phyloP scores from a whole-genome alignment of 2,113 vertebrate species.

The human region GRCh38 chr1:149003001-149003500 shows the following conservation, averaged over 20 bases:
- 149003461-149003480: background rate
- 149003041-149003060: constrained; percentile 83
- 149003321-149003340: background rate
- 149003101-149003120: accelerated
- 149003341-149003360: background rate
- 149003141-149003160: background rate
- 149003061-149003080: too few relatives aligned
- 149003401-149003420: background rate
- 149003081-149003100: background rate
- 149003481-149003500: background rate
- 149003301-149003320: background rate
- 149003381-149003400: background rate
- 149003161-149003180: constrained; percentile 5
- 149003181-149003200: background rate
- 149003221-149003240: background rate
- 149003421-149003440: background rate
- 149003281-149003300: background rate
- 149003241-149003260: background rate
- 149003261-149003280: background rate
- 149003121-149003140: background rate
- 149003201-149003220: background rate
- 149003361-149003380: background rate
- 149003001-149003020: constrained; percentile 93
- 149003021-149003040: constrained; percentile 92
- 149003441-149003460: background rate